Conservation (phyloP, 2,113 vertebrate species). For the Xiphorhynchus elegans region DNA sequence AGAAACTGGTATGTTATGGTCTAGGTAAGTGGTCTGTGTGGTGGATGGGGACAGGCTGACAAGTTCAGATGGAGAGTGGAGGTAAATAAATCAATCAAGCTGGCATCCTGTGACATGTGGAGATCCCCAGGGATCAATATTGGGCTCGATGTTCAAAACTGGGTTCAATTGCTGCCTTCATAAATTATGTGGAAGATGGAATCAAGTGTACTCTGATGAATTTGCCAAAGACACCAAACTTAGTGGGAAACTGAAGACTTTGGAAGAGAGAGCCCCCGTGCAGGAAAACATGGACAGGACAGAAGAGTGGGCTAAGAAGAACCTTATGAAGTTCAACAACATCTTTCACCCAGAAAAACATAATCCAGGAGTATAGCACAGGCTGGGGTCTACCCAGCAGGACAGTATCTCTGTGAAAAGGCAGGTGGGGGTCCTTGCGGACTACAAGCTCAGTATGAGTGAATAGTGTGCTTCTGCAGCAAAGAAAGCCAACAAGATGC, state of each 20-base stretch:
- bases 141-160: fast-evolving
- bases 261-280: background rate
- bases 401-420: background rate
- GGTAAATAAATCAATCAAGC: background rate
- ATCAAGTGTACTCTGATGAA: background rate
- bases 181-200: fast-evolving
- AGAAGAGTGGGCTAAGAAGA: background rate
- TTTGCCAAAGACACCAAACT: background rate
- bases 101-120: background rate
- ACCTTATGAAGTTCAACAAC: background rate
- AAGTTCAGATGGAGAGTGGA: background rate
- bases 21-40: background rate
- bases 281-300: background rate
- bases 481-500: background rate
- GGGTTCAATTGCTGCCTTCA: background rate
- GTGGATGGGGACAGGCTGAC: background rate
- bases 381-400: background rate
- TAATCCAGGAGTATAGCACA: background rate
- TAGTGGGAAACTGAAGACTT: background rate
- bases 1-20: background rate
- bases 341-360: background rate
- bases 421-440: background rate
- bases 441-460: background rate
- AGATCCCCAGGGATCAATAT: too few species aligned
- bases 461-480: background rate